phyloP scores from a whole-genome alignment of 2,797 vertebrate genomes.

The Spea hammondii region DNA sequence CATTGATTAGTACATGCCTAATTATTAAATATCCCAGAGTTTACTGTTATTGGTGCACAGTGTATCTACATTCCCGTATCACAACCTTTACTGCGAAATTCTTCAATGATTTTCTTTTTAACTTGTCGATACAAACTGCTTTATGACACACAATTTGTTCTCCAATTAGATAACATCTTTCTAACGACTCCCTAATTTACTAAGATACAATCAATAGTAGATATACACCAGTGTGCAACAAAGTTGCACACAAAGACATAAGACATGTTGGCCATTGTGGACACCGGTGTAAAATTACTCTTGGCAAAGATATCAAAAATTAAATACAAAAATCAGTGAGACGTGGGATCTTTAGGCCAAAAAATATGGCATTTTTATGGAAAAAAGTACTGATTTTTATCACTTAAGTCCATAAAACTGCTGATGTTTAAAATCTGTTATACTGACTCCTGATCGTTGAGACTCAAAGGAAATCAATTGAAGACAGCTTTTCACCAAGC shows the following conservation, averaged over 20 bases:
- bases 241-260: background rate
- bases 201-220: background rate
- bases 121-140: background rate
- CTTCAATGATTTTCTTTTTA: slow-evolving; percentile 1
- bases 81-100: background rate
- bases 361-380: slow-evolving; percentile 1
- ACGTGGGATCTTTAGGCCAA: background rate
- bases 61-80: background rate
- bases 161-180: background rate
- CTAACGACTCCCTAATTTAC: background rate
- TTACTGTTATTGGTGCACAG: background rate
- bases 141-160: background rate
- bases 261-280: background rate
- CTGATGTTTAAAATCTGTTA: background rate
- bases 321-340: background rate
- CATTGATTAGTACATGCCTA: too few relatives aligned
- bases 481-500: background rate
- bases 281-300: background rate
- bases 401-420: background rate
- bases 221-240: background rate
- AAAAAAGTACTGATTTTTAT: slow-evolving; percentile 2
- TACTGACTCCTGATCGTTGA: background rate
- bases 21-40: background rate
- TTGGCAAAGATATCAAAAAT: background rate
- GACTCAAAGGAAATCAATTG: background rate